Percentiles rank a stretch among this genome's conserved stretches.
phyloP scores from a whole-genome alignment of 2,797 vertebrate genomes.

The Trachops cirrhosus region DNA sequence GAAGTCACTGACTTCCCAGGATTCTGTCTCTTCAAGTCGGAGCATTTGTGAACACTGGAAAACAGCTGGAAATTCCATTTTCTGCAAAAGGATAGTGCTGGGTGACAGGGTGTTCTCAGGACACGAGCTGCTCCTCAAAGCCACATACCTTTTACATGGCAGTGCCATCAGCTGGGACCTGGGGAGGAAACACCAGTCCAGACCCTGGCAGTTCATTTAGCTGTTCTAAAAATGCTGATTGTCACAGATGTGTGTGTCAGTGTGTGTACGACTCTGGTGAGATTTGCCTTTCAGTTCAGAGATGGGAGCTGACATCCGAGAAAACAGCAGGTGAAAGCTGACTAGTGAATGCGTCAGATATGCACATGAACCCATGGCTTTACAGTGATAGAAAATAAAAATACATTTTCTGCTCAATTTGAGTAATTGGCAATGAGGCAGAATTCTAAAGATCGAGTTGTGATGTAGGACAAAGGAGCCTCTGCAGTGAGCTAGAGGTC shows the following conservation, averaged over 20 bases:
- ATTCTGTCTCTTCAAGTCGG: slow-evolving; percentile 18
- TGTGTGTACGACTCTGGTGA: neutral
- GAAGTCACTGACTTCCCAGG: neutral
- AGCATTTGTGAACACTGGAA: neutral
- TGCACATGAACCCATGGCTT: neutral
- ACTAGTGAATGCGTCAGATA: slow-evolving; percentile 34
- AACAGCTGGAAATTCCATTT: slow-evolving; percentile 53
- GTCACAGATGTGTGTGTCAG: neutral
- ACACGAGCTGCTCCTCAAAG: neutral
- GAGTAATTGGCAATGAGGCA: slow-evolving; percentile 42
- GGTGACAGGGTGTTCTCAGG: slow-evolving; percentile 51
- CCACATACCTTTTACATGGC: neutral
- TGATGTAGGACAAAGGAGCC: slow-evolving; percentile 14
- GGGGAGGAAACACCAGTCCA: neutral
- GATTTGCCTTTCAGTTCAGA: slow-evolving; percentile 44
- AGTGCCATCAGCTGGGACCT: neutral
- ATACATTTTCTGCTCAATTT: slow-evolving; percentile 35
- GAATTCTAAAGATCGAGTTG: neutral
- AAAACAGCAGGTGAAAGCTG: slow-evolving; percentile 10
- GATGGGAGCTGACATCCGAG: slow-evolving; percentile 12
- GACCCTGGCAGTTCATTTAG: neutral
- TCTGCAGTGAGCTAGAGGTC: neutral
- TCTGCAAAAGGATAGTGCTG: slow-evolving; percentile 34
- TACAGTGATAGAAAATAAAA: slow-evolving; percentile 40
- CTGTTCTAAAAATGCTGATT: slow-evolving; percentile 29